Base-by-base conservation (phyloP, 2,797 vertebrate genomes). In the Carduelis carduelis region DNA sequence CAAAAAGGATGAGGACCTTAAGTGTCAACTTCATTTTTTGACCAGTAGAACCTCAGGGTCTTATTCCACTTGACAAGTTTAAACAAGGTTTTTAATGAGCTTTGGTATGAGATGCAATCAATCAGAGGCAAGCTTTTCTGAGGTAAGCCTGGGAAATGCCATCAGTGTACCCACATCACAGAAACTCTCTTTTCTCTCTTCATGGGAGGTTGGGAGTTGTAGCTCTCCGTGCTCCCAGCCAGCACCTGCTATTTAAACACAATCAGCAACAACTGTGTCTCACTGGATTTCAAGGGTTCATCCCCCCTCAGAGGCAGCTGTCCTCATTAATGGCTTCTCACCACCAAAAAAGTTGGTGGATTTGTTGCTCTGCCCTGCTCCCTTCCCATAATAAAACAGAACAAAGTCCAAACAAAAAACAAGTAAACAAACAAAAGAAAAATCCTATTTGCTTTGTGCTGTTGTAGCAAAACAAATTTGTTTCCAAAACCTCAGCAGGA, bases 401-500 rank as follows among this genome's bases (percentile, higher is more conserved):
- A 24, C 15, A 41, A 64, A 64, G 14, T 18, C 10, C 27, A 55
- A 50, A 37, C 27, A 59, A 65, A 61, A 22, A 55, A 30, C 18
- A 50, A 30, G 22, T 12, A 50, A 75, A 5, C 6, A 59, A 82
- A 11, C 2, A 74, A 49, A 35, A 15, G 16, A 37, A 34, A 59
- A 46, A 4, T 20, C 4, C 5, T 72, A 9, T 83, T 84, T 66
- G 20, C 14, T 61, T 49, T 59, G 21, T 59, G 34, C 41, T 70
- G 13, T 13, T 41, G 24, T 32, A 70, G 37, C 11, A 94, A 87
- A 77, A 20, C 1, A 0, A 83, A 68, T 61, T 53, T 3, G 3
- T 61, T 74, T 89, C 46, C 61, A 60, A 70, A 90, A 82, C 8
- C 56, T 90, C 80, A 61, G 80, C 69, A 69, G 53, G 17, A 89